A percentile compares a stretch with the other conserved stretches of the same genome.
These are phyloP conservation scores for Parthenolecanium corni DNA, from an alignment of 2,888 invertebrate species.

Conservation along the genomic window DNA sequence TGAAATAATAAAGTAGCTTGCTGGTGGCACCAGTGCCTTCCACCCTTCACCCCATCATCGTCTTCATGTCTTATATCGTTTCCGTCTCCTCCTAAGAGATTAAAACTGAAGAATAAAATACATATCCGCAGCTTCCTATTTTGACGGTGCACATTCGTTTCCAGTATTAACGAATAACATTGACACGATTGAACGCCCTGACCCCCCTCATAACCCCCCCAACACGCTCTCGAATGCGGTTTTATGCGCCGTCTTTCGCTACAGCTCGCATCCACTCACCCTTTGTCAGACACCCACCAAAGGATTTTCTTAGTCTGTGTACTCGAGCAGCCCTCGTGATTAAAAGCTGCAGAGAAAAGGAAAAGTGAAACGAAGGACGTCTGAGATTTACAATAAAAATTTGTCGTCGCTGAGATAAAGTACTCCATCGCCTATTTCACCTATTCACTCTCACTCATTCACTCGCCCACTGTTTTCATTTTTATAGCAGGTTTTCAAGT, in stretches of 20 bases:
- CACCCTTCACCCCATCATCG: background rate
- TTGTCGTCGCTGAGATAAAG: too few relatives aligned
- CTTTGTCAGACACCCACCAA: too few relatives aligned
- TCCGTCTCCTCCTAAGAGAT: constrained; percentile 21
- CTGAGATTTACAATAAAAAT: too few relatives aligned
- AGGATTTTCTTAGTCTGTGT: too few relatives aligned
- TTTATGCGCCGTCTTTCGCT: background rate
- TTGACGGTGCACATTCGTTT: constrained; percentile 11
- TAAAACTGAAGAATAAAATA: constrained; percentile 26
- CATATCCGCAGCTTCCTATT: constrained; percentile 15
- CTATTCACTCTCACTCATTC: too few relatives aligned
- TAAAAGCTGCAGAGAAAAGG: too few relatives aligned
- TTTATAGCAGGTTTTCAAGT: too few relatives aligned
- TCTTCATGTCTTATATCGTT: background rate
- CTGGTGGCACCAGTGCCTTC: constrained; percentile 12
- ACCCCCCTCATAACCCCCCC: background rate
- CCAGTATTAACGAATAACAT: background rate
- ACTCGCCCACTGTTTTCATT: too few relatives aligned
- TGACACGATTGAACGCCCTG: background rate
- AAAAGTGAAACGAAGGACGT: too few relatives aligned
- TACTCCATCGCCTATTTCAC: too few relatives aligned
- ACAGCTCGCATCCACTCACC: too few relatives aligned
- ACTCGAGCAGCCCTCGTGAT: too few relatives aligned
- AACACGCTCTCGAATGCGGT: constrained; percentile 15
- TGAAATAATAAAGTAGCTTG: constrained; percentile 28